These are phyloP conservation scores for Rotaria magnacalcarata DNA, from an alignment of 2,888 invertebrate genomes.

Conservation along the genomic window DNA sequence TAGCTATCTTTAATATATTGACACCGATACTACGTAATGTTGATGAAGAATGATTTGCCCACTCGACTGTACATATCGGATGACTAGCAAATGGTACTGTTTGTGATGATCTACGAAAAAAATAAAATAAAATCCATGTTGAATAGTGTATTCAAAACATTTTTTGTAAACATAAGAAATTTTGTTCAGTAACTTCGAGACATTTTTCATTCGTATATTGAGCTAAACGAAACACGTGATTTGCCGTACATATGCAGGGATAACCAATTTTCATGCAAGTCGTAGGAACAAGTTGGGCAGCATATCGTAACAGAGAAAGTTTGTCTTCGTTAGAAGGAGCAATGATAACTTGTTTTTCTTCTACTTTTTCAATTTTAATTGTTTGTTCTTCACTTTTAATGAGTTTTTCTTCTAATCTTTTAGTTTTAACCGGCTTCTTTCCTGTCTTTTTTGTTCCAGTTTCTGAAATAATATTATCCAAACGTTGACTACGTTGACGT, in stretches of 20 bases:
- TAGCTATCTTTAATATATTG: constrained; percentile 15
- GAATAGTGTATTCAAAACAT: constrained; percentile 15
- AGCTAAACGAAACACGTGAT: constrained; percentile 2
- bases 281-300: not conserved
- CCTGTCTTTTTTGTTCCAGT: not conserved
- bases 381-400: too few species aligned
- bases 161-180: not conserved
- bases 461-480: not conserved
- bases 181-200: not conserved
- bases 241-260: not conserved
- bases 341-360: too few species aligned
- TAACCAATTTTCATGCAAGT: constrained; percentile 6
- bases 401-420: too few species aligned
- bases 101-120: constrained; percentile 13
- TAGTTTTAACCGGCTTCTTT: not conserved
- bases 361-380: not conserved
- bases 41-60: not conserved
- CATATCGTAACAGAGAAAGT: not conserved
- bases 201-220: not conserved
- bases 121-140: not conserved
- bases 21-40: not conserved
- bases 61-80: not conserved
- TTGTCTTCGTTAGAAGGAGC: not conserved
- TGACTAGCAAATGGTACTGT: constrained; percentile 31
- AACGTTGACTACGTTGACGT: not conserved